phyloP scores from a whole-genome alignment of 2,888 invertebrate species.

The Meghimatium bilineatum region DNA sequence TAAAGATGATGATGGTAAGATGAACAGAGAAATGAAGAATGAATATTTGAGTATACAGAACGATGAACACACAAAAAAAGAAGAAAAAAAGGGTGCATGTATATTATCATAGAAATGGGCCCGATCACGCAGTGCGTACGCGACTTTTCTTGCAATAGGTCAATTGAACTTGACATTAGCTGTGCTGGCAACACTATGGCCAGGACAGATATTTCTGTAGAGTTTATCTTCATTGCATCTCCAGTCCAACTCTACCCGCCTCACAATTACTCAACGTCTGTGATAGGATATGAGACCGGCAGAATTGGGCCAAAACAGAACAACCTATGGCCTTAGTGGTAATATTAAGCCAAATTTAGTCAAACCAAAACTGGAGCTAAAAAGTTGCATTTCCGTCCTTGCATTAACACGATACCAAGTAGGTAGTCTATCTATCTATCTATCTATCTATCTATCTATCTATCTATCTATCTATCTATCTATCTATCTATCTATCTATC shows the following conservation, averaged over 20 bases:
- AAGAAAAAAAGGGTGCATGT: neutral
- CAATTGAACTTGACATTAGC: conserved; percentile 29
- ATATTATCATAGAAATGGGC: conserved; percentile 30
- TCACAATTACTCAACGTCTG: conserved; percentile 9
- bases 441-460: neutral
- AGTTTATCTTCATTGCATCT: conserved; percentile 31
- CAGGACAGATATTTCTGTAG: conserved; percentile 19
- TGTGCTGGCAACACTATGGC: conserved; percentile 12
- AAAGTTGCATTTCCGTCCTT: neutral
- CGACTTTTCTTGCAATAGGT: neutral
- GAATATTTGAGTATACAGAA: neutral
- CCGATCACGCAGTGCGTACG: neutral
- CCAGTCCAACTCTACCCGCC: neutral
- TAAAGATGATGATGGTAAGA: neutral
- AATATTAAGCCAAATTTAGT: neutral
- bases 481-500: neutral
- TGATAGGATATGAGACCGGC: neutral
- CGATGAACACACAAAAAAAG: too few relatives aligned
- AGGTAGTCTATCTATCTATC: neutral
- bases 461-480: neutral
- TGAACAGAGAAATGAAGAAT: neutral
- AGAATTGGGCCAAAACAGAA: neutral
- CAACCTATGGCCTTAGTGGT: conserved; percentile 11
- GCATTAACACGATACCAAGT: neutral
- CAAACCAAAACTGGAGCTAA: neutral